Conservation (phyloP, 2,113 vertebrate species). For the Heteronetta atricapilla region DNA sequence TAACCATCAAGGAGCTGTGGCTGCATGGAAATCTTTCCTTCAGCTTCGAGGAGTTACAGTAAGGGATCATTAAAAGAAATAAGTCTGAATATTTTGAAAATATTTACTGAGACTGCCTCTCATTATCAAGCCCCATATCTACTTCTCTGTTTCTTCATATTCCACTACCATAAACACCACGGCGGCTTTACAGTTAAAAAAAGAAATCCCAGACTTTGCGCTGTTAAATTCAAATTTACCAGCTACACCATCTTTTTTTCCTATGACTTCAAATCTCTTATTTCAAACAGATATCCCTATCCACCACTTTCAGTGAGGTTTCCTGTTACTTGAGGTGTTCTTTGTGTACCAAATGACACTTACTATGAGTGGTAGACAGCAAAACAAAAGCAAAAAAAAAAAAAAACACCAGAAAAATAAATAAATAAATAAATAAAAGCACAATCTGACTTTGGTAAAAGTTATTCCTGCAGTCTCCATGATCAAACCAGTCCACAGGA, state of each 20-base stretch:
- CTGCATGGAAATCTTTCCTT: not conserved
- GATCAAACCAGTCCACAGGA: not conserved
- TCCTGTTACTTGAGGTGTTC: not conserved
- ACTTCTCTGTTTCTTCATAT: not conserved
- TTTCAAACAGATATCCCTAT: not conserved
- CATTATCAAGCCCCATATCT: not conserved
- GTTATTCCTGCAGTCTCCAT: not conserved
- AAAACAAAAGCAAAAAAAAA: not conserved
- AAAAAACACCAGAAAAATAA: not conserved
- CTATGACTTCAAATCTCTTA: not conserved
- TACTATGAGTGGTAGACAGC: not conserved
- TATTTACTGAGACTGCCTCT: not conserved
- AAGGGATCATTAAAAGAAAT: not conserved
- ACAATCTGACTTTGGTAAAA: not conserved
- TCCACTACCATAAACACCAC: not conserved
- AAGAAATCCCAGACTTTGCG: not conserved
- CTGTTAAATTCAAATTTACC: not conserved
- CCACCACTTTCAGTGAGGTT: not conserved
- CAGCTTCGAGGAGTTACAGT: not conserved
- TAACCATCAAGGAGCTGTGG: not conserved
- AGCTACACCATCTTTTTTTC: not conserved
- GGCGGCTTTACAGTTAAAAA: not conserved
- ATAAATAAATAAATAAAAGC: not conserved
- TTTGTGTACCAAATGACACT: not conserved
- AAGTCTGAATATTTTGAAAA: not conserved